Evolutionary conservation across 2,888 invertebrate species (phyloP).

Genomic region (Catocala sponsa): DNA sequence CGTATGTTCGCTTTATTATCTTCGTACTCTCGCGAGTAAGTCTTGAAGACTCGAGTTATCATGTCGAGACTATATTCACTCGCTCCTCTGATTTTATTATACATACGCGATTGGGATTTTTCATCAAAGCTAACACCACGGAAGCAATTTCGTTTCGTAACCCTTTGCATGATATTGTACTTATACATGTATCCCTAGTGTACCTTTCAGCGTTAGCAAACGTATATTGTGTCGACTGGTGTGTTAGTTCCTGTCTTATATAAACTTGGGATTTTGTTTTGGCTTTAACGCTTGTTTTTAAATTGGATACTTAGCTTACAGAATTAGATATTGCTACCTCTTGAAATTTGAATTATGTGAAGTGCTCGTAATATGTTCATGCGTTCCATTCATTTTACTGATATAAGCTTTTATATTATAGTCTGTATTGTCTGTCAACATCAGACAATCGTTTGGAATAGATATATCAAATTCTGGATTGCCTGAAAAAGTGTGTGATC

Average conservation of each 20-base stretch:
- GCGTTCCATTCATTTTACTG: neutral
- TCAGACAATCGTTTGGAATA: too few relatives aligned
- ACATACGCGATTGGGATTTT: slow-evolving; percentile 51
- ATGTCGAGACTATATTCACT: slow-evolving; percentile 37
- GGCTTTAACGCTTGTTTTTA: neutral
- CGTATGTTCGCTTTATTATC: slow-evolving; percentile 21
- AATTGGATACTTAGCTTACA: neutral
- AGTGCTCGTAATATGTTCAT: neutral
- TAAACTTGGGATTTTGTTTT: slow-evolving; percentile 12
- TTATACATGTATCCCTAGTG: slow-evolving; percentile 41
- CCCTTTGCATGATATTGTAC: slow-evolving; percentile 57
- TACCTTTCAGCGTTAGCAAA: slow-evolving; percentile 53
- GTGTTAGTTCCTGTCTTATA: slow-evolving; percentile 27
- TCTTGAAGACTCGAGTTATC: slow-evolving; percentile 30
- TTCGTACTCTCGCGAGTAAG: slow-evolving; percentile 25
- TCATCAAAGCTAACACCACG: slow-evolving; percentile 61
- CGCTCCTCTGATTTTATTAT: slow-evolving; percentile 42
- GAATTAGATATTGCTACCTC: neutral
- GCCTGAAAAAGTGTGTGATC: too few relatives aligned
- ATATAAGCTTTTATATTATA: too few relatives aligned
- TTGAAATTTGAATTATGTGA: neutral
- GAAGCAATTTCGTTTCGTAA: slow-evolving; percentile 71
- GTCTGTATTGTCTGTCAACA: too few relatives aligned
- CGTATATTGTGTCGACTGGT: slow-evolving; percentile 16
- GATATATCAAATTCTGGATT: too few relatives aligned